Conservation (phyloP, 2,797 vertebrate genomes). For the Protonibea diacanthus region DNA sequence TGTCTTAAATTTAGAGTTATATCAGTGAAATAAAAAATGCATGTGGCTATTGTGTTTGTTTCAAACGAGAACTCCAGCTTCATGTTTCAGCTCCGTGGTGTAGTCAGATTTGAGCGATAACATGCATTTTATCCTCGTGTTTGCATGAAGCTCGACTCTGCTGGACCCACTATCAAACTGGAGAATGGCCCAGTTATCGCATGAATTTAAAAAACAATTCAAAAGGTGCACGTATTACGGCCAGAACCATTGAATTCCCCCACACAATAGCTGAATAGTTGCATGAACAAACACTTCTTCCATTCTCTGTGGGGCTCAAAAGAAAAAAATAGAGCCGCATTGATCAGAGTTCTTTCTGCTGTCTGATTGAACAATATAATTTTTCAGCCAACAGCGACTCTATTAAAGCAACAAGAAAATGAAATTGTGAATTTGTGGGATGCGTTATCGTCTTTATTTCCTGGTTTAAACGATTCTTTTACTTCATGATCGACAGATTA, state of each 20-base stretch:
- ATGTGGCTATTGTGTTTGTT: neutral
- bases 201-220: neutral
- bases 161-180: neutral
- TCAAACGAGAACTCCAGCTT: neutral
- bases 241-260: neutral
- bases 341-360: neutral
- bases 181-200: neutral
- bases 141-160: neutral
- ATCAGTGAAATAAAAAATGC: neutral
- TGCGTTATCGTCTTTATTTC: neutral
- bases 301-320: neutral
- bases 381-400: neutral
- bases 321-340: neutral
- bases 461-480: neutral
- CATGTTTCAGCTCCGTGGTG: neutral
- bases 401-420: neutral
- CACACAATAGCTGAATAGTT: neutral
- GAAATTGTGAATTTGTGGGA: neutral
- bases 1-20: neutral
- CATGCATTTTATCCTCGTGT: neutral
- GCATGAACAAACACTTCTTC: neutral
- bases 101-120: neutral
- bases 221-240: neutral
- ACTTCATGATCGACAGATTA: neutral
- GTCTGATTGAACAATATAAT: neutral